Evolutionary conservation across 1,140 invertebrate species (phyloP).

Genomic region (fruit fly (Drosophila melanogaster)): DNA sequence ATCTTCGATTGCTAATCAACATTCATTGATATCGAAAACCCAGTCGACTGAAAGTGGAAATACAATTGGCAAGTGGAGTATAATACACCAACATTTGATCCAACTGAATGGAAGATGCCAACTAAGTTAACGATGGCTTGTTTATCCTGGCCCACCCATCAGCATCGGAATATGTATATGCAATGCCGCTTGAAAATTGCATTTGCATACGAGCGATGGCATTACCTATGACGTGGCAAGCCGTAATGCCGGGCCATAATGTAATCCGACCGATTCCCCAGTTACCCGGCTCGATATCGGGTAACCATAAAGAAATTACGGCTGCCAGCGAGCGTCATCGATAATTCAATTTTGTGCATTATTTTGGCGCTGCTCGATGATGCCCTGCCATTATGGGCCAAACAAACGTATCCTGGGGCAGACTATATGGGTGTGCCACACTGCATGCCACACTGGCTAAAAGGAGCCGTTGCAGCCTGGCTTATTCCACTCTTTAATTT

Average conservation of each 20-base stretch:
- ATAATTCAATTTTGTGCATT: conserved; percentile 83
- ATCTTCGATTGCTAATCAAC: conserved; percentile 28
- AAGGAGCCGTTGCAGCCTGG: conserved; percentile 41
- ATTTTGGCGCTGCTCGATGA: conserved; percentile 72
- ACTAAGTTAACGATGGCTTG: conserved; percentile 57
- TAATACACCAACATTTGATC: conserved; percentile 4
- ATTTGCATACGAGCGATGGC: conserved; percentile 70
- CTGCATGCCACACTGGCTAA: conserved; percentile 23
- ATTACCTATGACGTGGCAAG: conserved; percentile 42
- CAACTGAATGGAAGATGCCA: conserved; percentile 28
- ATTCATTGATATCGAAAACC: not conserved
- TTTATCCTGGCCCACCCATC: conserved; percentile 23
- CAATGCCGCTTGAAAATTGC: conserved; percentile 55
- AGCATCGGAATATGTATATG: conserved; percentile 16
- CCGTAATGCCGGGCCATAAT: conserved; percentile 5
- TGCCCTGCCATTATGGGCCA: conserved; percentile 75
- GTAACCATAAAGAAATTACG: conserved; percentile 79
- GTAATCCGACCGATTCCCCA: conserved; percentile 28
- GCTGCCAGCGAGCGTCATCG: conserved; percentile 59
- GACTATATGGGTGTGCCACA: not conserved
- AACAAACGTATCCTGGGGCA: conserved; percentile 75
- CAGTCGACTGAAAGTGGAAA: not conserved
- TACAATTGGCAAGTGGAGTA: not conserved
- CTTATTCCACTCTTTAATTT: conserved; percentile 74
- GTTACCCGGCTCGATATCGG: conserved; percentile 38